Percentiles rank a stretch among this genome's conserved stretches.
phyloP scores from a whole-genome alignment of 2,113 vertebrate species.

The Chloropsis cyanopogon region DNA sequence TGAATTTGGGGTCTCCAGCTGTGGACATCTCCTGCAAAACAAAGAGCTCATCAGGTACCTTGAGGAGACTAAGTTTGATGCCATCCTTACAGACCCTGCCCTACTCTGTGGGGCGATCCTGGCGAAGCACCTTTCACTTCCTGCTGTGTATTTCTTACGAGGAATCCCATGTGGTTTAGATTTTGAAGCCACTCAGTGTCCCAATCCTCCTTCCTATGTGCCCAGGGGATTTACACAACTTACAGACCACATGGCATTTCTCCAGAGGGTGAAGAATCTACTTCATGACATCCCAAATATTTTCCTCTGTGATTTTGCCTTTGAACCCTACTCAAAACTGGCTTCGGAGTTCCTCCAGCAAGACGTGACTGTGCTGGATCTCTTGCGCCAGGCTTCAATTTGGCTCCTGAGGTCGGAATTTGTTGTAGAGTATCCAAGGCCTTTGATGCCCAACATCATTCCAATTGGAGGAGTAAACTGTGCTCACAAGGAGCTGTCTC shows the following conservation, averaged over 20 bases:
- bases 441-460: conserved; percentile 85
- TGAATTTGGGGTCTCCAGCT: not conserved
- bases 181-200: not conserved
- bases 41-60: not conserved
- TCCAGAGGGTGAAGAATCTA: conserved; percentile 76
- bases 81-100: not conserved
- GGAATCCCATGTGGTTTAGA: not conserved
- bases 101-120: conserved; percentile 62
- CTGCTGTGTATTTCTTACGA: not conserved
- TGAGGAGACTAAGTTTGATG: not conserved
- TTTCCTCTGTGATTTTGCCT: conserved; percentile 70
- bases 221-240: conserved; percentile 39
- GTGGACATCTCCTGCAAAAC: not conserved
- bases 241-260: conserved; percentile 77
- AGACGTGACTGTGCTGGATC: conserved; percentile 63
- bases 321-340: conserved; percentile 58
- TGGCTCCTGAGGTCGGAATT: conserved; percentile 85
- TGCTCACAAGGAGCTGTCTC: not conserved
- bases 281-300: conserved; percentile 4
- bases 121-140: not conserved
- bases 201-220: conserved; percentile 57
- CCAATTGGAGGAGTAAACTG: conserved; percentile 68
- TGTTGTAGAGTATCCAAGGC: conserved; percentile 73
- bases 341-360: conserved; percentile 69
- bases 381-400: conserved; percentile 75